Base-by-base conservation (phyloP, 2,888 invertebrate species). In the Brachylomia viminalis region DNA sequence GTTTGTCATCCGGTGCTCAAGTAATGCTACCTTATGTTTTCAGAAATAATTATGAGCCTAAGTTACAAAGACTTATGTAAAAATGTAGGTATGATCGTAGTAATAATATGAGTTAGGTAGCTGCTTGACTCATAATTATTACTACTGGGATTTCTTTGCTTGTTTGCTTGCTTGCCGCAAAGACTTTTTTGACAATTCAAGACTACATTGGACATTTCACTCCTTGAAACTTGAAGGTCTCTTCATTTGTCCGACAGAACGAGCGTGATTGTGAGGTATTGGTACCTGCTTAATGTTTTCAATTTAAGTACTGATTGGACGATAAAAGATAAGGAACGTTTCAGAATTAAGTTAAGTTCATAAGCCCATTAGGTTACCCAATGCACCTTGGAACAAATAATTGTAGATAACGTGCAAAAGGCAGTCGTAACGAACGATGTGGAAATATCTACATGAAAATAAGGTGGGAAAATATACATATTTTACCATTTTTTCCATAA, bases 321-420 rank as follows among this genome's bases (percentile, higher is more conserved):
- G 65, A 67, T 83, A 70, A 67, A 66, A 83, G 68, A 79, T 83
- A 70, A 66, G 61, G 20, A 66, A 73, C 56, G 58, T 79, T 79
- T 62, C 38, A 59, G 56, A 78, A 65, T 72, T 59, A 69, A 72
- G 33, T 59, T 45, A 68, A 73, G 58, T 81, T 76, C 76, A 80
- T 77, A 70, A 75, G 47, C 81, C 66, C 49, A 71, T 75, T 77
- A 68, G 10, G 52, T 85, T 87, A 59, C 87, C 38, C 79, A 86
- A 87, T 73, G 72, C 70, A 71, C 77, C 72, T 73, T 78, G 77
- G 71, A 80, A 74, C 78, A 62, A 61, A 78, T 71, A 77, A 86
- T 83, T 85, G 67, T 72, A 74, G 78, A 80, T 84, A 87, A 79
- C 77, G 72, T 70, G 74, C 65, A 83, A 83, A 87, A 80, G 77